Evolutionary conservation across 2,113 vertebrate species (phyloP).

Genomic region (Eira barbara): DNA sequence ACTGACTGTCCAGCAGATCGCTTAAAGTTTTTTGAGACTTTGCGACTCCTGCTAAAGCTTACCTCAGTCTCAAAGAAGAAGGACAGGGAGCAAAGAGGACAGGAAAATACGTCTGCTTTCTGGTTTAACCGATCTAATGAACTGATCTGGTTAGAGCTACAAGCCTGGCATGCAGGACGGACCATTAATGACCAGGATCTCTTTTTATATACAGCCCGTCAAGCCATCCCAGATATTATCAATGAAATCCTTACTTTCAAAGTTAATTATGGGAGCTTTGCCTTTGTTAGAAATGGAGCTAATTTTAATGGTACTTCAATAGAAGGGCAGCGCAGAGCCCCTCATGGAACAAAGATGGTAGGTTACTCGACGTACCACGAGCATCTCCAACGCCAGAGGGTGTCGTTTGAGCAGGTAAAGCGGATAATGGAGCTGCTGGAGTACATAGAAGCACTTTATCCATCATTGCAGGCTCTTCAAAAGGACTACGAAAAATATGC

Average conservation of each 20-base stretch:
- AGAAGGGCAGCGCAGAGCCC: constrained; percentile 81
- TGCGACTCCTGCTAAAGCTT: constrained; percentile 96
- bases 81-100: constrained; percentile 96
- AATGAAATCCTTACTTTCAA: constrained; percentile 97
- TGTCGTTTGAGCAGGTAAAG: constrained; percentile 97
- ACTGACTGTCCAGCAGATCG: constrained; percentile 97
- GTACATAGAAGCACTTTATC: constrained; percentile 97
- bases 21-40: constrained; percentile 98
- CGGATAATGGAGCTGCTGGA: constrained; percentile 96
- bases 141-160: constrained; percentile 98
- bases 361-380: constrained; percentile 87
- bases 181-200: constrained; percentile 95
- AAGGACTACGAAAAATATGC: constrained; percentile 98
- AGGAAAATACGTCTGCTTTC: constrained; percentile 93
- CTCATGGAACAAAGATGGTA: constrained; percentile 75
- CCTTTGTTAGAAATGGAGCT: constrained; percentile 77
- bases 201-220: constrained; percentile 96
- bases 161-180: constrained; percentile 97
- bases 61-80: constrained; percentile 99
- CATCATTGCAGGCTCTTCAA: constrained; percentile 96
- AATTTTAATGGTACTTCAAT: constrained; percentile 80
- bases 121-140: constrained; percentile 94
- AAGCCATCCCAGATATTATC: constrained; percentile 97
- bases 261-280: constrained; percentile 91
- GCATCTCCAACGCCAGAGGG: constrained; percentile 93